Conservation (phyloP, 2,113 vertebrate species). For the Rafetus swinhoei region DNA sequence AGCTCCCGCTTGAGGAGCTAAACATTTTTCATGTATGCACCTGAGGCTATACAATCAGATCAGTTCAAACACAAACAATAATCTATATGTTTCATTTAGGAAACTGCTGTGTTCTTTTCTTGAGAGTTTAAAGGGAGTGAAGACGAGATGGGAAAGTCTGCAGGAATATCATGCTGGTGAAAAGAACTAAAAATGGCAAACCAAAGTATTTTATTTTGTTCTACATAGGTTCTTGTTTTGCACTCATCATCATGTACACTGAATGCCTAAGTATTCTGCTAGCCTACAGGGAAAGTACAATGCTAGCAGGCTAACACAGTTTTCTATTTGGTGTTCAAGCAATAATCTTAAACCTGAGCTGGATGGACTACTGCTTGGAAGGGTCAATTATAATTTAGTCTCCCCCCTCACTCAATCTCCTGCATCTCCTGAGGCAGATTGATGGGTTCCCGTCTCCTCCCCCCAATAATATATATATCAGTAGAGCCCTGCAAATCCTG, state of each 20-base stretch:
- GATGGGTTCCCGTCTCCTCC: not conserved
- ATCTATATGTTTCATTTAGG: fast-evolving
- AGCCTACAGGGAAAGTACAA: constrained; percentile 9
- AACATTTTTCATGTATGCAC: not conserved
- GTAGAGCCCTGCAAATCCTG: too few species aligned
- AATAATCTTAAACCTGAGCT: constrained; percentile 16
- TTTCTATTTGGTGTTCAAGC: not conserved
- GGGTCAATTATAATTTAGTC: constrained; percentile 36
- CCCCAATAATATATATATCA: too few species aligned
- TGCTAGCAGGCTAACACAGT: not conserved
- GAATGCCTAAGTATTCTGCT: not conserved
- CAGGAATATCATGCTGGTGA: not conserved
- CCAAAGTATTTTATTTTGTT: not conserved
- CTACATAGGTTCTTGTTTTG: not conserved
- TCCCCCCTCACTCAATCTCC: not conserved
- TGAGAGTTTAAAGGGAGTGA: not conserved
- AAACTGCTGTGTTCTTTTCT: not conserved
- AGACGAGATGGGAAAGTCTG: not conserved
- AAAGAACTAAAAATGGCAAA: not conserved
- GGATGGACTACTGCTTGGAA: not conserved
- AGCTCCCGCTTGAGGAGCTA: not conserved
- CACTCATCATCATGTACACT: not conserved
- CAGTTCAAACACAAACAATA: not conserved
- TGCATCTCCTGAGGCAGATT: not conserved
- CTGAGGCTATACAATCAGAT: not conserved